These are phyloP conservation scores for Macrotis lagotis DNA, from an alignment of 2,113 vertebrate species.

Conservation along the genomic window DNA sequence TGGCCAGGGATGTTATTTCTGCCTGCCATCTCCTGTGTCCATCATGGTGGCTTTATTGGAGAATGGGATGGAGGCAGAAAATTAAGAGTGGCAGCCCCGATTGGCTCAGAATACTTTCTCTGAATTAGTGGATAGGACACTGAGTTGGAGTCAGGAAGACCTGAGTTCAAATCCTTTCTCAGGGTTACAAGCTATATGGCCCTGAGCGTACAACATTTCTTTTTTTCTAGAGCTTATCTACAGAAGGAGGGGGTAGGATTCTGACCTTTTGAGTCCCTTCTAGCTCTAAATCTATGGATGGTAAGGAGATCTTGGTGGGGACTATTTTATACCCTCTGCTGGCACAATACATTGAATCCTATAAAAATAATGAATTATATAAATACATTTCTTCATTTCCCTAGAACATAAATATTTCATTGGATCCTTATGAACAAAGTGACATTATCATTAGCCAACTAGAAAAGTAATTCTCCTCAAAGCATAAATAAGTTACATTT, in stretches of 20 bases:
- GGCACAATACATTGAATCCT: not conserved
- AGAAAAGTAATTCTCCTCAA: slow-evolving; percentile 31
- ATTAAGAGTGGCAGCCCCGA: not conserved
- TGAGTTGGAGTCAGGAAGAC: not conserved
- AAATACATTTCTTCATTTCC: slow-evolving; percentile 53
- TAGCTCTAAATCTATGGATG: slow-evolving; percentile 50
- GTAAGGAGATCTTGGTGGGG: not conserved
- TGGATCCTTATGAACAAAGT: slow-evolving; percentile 29
- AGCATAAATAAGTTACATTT: slow-evolving; percentile 55
- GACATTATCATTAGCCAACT: slow-evolving; percentile 47
- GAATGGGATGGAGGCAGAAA: not conserved
- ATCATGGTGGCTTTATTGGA: not conserved
- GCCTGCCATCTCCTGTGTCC: not conserved
- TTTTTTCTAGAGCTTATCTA: not conserved
- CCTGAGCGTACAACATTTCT: not conserved
- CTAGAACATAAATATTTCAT: slow-evolving; percentile 61
- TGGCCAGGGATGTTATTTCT: not conserved
- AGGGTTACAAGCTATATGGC: not conserved
- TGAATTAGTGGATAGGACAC: not conserved
- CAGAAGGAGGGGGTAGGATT: not conserved
- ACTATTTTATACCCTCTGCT: slow-evolving; percentile 22
- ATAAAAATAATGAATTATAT: slow-evolving; percentile 11
- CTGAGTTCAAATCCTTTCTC: not conserved
- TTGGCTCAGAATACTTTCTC: not conserved
- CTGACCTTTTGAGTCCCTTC: not conserved